Evolutionary conservation across 2,888 invertebrate species (phyloP).

Genomic region (Nemurella pictetii): DNA sequence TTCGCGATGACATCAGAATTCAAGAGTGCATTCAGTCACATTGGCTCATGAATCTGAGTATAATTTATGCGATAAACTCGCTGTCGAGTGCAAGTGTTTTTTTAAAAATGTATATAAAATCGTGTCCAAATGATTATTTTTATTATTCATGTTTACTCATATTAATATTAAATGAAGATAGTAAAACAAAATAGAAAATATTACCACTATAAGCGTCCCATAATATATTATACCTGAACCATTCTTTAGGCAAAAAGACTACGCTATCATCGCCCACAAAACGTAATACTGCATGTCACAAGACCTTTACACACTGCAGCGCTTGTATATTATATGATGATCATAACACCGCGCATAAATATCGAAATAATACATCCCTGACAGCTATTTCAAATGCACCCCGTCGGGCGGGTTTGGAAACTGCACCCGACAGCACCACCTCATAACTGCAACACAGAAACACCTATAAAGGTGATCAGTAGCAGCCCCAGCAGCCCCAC

Average conservation of each 20-base stretch:
- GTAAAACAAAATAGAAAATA: background rate
- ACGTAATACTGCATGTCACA: background rate
- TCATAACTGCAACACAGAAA: background rate
- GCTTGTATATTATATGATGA: background rate
- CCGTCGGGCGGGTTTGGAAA: background rate
- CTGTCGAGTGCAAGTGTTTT: no score
- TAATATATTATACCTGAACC: background rate
- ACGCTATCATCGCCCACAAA: background rate
- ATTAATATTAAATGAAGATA: background rate
- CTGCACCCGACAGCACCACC: background rate
- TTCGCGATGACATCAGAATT: background rate
- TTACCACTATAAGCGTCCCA: background rate
- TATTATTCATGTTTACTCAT: background rate
- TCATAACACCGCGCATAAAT: background rate
- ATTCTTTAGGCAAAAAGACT: background rate
- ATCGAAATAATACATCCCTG: background rate
- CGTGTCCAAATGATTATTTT: background rate
- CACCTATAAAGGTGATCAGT: background rate
- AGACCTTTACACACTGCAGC: no score
- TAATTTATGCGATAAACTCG: no score
- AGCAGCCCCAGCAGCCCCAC: no score
- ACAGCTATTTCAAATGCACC: background rate
- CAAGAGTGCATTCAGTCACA: background rate
- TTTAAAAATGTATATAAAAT: background rate
- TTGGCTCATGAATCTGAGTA: no score